Conservation (phyloP, 92 coral and sea anemone species). For the Meandrina meandrites region DNA sequence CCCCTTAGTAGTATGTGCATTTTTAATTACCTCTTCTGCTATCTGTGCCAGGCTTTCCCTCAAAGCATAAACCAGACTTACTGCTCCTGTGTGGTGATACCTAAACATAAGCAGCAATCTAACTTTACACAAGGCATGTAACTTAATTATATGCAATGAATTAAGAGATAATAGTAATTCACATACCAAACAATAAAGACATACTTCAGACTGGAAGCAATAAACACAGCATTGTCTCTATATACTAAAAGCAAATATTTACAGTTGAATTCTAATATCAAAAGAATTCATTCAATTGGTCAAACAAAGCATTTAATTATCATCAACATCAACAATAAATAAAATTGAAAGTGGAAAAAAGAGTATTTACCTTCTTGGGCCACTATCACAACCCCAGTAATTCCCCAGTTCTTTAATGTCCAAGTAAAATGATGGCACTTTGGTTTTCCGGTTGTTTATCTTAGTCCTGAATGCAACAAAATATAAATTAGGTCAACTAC, state of each 20-base stretch:
- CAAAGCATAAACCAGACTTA: conserved; percentile 78
- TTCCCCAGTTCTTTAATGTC: conserved; percentile 88
- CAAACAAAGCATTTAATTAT: not conserved
- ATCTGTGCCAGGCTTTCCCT: conserved; percentile 88
- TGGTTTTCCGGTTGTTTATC: conserved; percentile 78
- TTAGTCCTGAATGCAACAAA: conserved; percentile 58
- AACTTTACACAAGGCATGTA: not conserved
- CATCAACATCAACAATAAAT: too few relatives aligned
- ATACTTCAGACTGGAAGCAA: too few relatives aligned
- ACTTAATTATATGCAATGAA: not conserved
- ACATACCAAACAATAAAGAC: not conserved
- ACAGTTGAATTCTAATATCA: not conserved
- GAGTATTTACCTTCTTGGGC: conserved; percentile 71
- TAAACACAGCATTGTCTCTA: too few relatives aligned
- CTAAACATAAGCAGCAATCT: conserved; percentile 30
- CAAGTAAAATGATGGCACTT: conserved; percentile 86
- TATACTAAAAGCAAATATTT: not conserved
- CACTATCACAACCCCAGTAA: conserved; percentile 98
- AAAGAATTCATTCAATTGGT: not conserved
- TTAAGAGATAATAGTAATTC: not conserved
- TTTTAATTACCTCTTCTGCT: conserved; percentile 76
- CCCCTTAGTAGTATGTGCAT: not conserved
- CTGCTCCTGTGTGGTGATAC: conserved; percentile 94
- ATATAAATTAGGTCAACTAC: not conserved
- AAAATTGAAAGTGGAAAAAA: not conserved